Conservation (phyloP, 2,797 vertebrate species). For the Lacerta agilis region DNA sequence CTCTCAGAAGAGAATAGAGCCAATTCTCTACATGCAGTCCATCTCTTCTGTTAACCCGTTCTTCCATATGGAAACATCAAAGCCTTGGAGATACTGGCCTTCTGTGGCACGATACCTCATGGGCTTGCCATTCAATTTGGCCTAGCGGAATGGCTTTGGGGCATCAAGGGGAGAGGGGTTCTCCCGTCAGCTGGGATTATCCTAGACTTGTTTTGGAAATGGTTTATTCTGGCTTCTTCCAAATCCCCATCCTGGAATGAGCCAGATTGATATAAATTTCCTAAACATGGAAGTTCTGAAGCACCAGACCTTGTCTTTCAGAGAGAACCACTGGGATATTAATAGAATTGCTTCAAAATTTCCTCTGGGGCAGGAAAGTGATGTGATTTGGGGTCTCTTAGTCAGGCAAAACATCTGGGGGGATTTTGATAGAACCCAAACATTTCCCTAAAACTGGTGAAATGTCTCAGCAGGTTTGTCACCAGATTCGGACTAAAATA, state of each 20-base stretch:
- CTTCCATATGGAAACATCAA: not conserved
- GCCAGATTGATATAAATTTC: no score
- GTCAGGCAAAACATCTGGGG: not conserved
- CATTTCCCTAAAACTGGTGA: not conserved
- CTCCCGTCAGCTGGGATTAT: not conserved
- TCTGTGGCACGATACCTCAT: no score
- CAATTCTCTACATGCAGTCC: not conserved
- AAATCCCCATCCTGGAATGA: not conserved
- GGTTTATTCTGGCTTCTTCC: not conserved
- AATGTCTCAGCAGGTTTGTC: not conserved
- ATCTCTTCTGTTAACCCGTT: not conserved
- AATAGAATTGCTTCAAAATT: not conserved
- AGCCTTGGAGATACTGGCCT: not conserved
- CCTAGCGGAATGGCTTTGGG: not conserved
- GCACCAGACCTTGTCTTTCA: not conserved
- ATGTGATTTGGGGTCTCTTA: not conserved
- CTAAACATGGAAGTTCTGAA: not conserved
- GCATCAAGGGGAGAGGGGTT: no score
- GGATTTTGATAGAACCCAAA: not conserved
- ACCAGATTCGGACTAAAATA: not conserved
- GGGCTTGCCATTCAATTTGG: not conserved
- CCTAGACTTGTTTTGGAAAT: not conserved
- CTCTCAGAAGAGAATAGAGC: not conserved
- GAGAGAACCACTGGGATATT: not conserved
- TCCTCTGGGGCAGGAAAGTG: not conserved